A percentile compares a stretch with the other conserved stretches of the same genome.
phyloP scores from a whole-genome alignment of 2,113 vertebrate species.

The Noctilio leporinus region DNA sequence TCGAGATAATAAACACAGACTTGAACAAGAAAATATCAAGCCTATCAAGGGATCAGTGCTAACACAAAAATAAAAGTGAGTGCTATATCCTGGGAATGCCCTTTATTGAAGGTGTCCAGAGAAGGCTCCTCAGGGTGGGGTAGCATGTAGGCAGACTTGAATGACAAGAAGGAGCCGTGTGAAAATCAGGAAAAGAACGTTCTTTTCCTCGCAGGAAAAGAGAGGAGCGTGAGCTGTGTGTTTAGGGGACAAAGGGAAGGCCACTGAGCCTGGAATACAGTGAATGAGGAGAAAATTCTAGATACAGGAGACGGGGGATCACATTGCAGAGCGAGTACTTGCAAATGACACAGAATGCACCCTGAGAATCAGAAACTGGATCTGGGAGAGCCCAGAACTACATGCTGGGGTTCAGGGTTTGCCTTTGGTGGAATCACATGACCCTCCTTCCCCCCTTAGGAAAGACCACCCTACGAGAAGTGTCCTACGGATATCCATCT shows the following conservation, averaged over 20 bases:
- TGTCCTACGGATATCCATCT: rapidly evolving
- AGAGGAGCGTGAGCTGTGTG: background rate
- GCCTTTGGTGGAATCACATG: background rate
- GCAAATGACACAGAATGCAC: background rate
- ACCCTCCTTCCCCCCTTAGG: rapidly evolving
- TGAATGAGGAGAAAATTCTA: background rate
- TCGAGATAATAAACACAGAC: background rate
- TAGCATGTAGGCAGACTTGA: background rate
- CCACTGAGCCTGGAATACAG: background rate
- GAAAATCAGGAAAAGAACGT: background rate
- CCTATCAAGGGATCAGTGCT: background rate
- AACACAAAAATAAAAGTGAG: background rate
- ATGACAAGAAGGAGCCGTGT: background rate
- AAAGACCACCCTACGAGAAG: background rate
- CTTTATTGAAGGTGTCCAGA: background rate
- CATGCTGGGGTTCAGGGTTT: background rate
- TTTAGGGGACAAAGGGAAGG: background rate
- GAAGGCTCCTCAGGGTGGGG: background rate
- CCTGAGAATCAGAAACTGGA: background rate
- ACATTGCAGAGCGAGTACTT: rapidly evolving
- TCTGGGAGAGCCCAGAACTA: background rate
- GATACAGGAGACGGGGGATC: background rate
- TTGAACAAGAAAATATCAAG: background rate
- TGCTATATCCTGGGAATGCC: background rate
- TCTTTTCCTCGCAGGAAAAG: background rate